Evolutionary conservation across 2,888 invertebrate genomes (phyloP).

Genomic region (Odontomyia ornata): DNA sequence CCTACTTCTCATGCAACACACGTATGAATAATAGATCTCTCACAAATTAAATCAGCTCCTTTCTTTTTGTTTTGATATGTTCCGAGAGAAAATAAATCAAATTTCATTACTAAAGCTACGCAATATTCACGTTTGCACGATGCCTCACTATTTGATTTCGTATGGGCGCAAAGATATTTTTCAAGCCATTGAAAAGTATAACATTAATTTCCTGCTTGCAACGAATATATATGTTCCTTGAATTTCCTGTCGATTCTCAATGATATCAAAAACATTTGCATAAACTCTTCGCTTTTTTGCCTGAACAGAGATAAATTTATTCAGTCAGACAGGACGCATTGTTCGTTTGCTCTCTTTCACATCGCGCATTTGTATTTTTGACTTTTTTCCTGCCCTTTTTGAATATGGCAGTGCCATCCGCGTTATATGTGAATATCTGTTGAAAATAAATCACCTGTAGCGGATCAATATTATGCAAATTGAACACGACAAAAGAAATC

Average conservation of each 20-base stretch:
- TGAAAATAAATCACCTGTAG: not conserved
- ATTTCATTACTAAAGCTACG: no score
- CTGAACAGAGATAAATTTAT: not conserved
- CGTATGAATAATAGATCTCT: no score
- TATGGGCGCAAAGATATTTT: not conserved
- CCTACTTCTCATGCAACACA: no score
- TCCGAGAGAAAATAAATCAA: no score
- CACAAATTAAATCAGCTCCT: no score
- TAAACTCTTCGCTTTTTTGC: not conserved
- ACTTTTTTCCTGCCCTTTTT: no score
- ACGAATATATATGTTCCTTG: not conserved
- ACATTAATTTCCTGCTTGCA: constrained; percentile 18
- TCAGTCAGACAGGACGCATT: not conserved
- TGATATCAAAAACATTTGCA: not conserved
- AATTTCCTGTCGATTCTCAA: not conserved
- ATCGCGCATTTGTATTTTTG: not conserved
- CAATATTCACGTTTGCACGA: no score
- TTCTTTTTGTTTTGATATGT: no score
- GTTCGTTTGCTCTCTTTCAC: not conserved
- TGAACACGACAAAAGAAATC: not conserved
- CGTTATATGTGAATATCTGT: not conserved
- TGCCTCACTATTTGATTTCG: not conserved
- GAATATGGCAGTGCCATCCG: not conserved
- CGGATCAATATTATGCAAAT: not conserved
- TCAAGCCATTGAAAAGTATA: not conserved